Percentiles rank a stretch among this genome's conserved stretches.
These are phyloP conservation scores for Epinephelus lanceolatus DNA, from an alignment of 2,113 vertebrate genomes.

Conservation along the genomic window DNA sequence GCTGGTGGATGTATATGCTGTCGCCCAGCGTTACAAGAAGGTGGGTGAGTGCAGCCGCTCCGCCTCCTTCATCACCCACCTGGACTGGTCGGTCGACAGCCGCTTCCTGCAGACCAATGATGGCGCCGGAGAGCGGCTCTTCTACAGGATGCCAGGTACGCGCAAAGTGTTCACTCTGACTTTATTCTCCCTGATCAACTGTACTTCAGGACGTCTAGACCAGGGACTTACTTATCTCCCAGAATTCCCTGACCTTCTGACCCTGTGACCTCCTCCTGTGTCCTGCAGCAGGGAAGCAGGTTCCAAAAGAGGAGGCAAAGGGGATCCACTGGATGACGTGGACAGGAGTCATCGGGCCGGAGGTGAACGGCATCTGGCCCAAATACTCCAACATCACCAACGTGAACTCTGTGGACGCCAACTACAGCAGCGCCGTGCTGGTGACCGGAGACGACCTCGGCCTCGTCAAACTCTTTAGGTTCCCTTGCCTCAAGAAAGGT, in stretches of 20 bases:
- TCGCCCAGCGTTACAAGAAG: conserved; percentile 96
- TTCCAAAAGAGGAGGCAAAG: conserved; percentile 93
- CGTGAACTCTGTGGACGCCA: conserved; percentile 96
- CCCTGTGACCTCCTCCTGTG: conserved; percentile 25
- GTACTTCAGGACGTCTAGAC: too few relatives aligned
- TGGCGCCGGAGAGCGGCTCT: conserved; percentile 91
- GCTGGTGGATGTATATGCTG: conserved; percentile 92
- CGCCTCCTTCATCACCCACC: conserved; percentile 94
- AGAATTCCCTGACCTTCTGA: not conserved
- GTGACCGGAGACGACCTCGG: conserved; percentile 95
- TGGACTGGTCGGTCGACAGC: conserved; percentile 98
- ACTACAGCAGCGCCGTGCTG: conserved; percentile 91
- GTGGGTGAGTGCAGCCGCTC: conserved; percentile 95
- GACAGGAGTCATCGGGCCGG: conserved; percentile 93
- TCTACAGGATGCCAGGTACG: conserved; percentile 96
- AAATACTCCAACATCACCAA: conserved; percentile 92
- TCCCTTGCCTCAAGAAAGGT: conserved; percentile 98
- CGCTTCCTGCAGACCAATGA: conserved; percentile 97
- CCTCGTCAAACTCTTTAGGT: conserved; percentile 93
- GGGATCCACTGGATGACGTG: conserved; percentile 95
- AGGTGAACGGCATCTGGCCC: conserved; percentile 96
- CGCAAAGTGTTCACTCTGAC: not conserved
- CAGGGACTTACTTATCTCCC: too few relatives aligned
- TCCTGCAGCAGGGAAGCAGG: conserved; percentile 89
- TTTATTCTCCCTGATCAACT: not conserved